Base-by-base conservation (phyloP, 2,888 invertebrate genomes). In the Dendrolimus pini region DNA sequence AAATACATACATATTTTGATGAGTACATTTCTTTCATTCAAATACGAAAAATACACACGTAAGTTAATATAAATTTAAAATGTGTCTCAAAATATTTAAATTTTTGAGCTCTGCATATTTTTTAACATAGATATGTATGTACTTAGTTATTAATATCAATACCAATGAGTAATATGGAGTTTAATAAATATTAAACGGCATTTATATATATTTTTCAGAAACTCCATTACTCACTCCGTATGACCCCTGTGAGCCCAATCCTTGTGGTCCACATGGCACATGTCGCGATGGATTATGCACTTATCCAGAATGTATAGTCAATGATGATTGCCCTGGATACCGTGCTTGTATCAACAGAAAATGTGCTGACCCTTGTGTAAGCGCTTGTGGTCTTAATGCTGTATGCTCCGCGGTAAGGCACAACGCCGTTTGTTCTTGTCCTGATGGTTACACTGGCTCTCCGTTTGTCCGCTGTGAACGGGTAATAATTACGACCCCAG, bases 221-320 rank as follows among this genome's bases (percentile, higher is more conserved):
- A 64, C 69, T 54, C 67, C 68, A 65, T 77, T 84, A 63, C 76
- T 84, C 18, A 71, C 87, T 41, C 69, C 71, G 10, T 82, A 81
- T 64, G 94, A 94, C 72, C 94, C 94, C 6, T 95, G 95, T 74
- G 91, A 93, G 65, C 95, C 95, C 41, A 93, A 93, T 56, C 95
- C 95, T 6, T 95, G 95, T 74, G 94, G 94, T 58, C 92, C 93
- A 58, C 94, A 94, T 74, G 93, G 94, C 52, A 88, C 92, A 55
- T 95, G 95, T 67, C 92, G 93, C 55, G 92, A 92, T 58, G 93
- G 94, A 18, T 86, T 90, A 61, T 95, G 95, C 70, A 90, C 92
- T 8, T 97, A 96, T 80, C 97, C 96, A 0, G 97, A 97, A 81
- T 97, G 97, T 80, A 91, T 96, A 8, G 94, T 96, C 62, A 97